A percentile compares a stretch with the other conserved stretches of the same genome.
phyloP scores from a whole-genome alignment of 2,113 vertebrate species.

The Cranoglanis bouderius region DNA sequence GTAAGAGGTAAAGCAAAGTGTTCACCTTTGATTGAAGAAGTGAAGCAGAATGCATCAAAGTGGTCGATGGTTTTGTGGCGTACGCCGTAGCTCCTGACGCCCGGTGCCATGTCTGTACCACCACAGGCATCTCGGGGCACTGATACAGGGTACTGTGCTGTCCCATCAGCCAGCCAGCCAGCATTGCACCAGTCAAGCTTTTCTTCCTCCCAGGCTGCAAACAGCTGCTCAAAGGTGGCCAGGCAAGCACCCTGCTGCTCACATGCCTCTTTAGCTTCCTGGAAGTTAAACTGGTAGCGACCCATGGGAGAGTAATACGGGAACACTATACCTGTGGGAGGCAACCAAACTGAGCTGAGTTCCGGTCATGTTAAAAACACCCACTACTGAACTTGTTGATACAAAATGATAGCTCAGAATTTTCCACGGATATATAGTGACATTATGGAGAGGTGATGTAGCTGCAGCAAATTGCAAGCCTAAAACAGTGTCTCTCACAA shows the following conservation, averaged over 20 bases:
- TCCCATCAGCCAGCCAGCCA: constrained; percentile 90
- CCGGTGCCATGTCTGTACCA: constrained; percentile 72
- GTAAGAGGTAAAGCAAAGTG: not conserved
- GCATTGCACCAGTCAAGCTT: constrained; percentile 86
- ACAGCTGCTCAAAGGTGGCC: constrained; percentile 88
- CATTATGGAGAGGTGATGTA: not conserved
- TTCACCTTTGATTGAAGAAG: constrained; percentile 77
- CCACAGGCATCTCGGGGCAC: constrained; percentile 74
- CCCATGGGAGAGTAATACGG: constrained; percentile 84
- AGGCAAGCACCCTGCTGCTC: constrained; percentile 80
- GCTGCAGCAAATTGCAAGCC: not conserved
- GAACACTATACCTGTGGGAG: constrained; percentile 84
- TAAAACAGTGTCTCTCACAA: not conserved
- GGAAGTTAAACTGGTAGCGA: constrained; percentile 86
- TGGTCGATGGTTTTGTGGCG: constrained; percentile 75
- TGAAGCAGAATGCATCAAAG: constrained; percentile 92
- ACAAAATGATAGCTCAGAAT: not conserved
- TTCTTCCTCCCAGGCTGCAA: constrained; percentile 78
- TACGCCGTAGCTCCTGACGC: constrained; percentile 85
- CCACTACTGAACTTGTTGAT: not conserved
- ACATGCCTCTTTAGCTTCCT: constrained; percentile 78
- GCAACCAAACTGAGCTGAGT: not conserved
- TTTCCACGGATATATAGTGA: not conserved
- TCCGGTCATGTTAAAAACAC: not conserved
- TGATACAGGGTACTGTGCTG: constrained; percentile 85